A percentile compares a stretch with the other conserved stretches of the same genome.
phyloP scores from a whole-genome alignment of 2,888 invertebrate species.

The Rhingia campestris region DNA sequence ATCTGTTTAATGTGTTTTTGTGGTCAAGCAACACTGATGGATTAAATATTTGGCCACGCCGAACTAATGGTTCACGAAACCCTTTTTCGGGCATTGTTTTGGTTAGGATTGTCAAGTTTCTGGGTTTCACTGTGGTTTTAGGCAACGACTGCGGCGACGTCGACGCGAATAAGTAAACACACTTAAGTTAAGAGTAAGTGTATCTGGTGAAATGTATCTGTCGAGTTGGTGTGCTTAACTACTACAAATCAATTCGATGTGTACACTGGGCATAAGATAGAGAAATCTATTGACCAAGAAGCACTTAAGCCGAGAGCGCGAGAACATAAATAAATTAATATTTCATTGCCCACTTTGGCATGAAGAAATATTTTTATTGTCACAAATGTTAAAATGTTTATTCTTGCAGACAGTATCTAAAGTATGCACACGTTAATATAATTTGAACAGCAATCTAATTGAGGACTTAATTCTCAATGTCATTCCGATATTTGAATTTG shows the following conservation, averaged over 20 bases:
- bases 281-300: conserved; percentile 67
- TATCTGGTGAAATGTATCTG: conserved; percentile 72
- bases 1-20: conserved; percentile 71
- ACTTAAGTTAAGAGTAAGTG: conserved; percentile 73
- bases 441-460: conserved; percentile 50
- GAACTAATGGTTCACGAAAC: conserved; percentile 65
- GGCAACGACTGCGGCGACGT: neutral
- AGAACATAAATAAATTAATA: conserved; percentile 74
- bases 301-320: conserved; percentile 65
- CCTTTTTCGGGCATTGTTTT: conserved; percentile 45
- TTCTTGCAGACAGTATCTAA: conserved; percentile 36
- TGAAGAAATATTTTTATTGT: conserved; percentile 66
- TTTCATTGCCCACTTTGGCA: conserved; percentile 69
- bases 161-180: conserved; percentile 57
- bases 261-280: conserved; percentile 56
- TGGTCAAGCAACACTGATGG: conserved; percentile 67
- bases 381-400: conserved; percentile 73
- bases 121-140: conserved; percentile 47
- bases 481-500: too few relatives aligned
- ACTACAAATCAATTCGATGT: conserved; percentile 71
- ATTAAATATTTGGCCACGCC: conserved; percentile 69
- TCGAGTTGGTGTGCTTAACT: conserved; percentile 67
- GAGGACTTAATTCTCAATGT: neutral
- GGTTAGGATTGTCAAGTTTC: conserved; percentile 23
- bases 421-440: conserved; percentile 29